A percentile compares a stretch with the other conserved stretches of the same genome.
These are phyloP conservation scores for Gadopsis bispinosus DNA, from an alignment of 2,797 vertebrate genomes.

Conservation along the genomic window DNA sequence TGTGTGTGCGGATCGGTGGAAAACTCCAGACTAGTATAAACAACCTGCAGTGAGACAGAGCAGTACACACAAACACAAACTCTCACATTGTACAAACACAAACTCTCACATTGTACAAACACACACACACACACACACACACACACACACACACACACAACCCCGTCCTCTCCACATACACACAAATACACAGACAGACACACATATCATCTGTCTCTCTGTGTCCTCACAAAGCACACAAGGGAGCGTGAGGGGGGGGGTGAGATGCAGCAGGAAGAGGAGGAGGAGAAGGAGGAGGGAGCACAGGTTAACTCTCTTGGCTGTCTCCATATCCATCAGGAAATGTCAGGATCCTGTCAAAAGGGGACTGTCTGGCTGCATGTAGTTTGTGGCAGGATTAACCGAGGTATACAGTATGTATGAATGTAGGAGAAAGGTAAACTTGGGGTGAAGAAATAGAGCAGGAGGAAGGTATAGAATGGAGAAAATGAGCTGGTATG, in stretches of 20 bases:
- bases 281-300: constrained; percentile 13
- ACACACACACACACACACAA: constrained; percentile 2
- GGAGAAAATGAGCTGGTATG: not conserved
- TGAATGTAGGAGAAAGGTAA: constrained; percentile 42
- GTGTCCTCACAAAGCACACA: constrained; percentile 28
- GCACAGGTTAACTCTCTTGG: constrained; percentile 57
- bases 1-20: constrained; percentile 34
- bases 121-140: not conserved
- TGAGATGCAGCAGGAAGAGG: constrained; percentile 30
- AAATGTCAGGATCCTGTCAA: constrained; percentile 58
- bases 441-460: constrained; percentile 19
- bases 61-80: constrained; percentile 13
- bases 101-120: not conserved
- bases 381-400: constrained; percentile 42
- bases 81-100: not conserved
- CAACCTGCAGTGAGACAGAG: constrained; percentile 56
- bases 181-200: constrained; percentile 10
- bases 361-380: constrained; percentile 26
- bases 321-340: constrained; percentile 60
- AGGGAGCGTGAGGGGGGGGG: constrained; percentile 35
- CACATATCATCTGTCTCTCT: constrained; percentile 20
- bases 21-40: constrained; percentile 58
- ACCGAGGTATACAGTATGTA: constrained; percentile 55
- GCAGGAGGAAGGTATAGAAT: constrained; percentile 19
- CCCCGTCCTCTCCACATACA: constrained; percentile 28